Evolutionary conservation across 2,888 invertebrate species (phyloP).

Genomic region (Halocaridina rubra): DNA sequence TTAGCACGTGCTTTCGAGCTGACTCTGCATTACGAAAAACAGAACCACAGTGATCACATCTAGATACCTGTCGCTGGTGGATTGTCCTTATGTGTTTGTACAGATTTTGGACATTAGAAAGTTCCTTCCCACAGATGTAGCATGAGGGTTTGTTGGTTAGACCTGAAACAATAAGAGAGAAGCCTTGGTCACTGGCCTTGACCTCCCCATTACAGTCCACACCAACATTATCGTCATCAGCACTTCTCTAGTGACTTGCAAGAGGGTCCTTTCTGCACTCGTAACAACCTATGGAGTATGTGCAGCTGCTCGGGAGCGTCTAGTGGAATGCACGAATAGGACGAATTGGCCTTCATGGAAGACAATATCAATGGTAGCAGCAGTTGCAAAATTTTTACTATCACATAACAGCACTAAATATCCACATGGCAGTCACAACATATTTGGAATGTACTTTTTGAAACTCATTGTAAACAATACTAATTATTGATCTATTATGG

Average conservation of each 20-base stretch:
- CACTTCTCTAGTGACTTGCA: no score
- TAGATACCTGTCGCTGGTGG: slow-evolving; percentile 56
- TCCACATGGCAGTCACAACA: neutral
- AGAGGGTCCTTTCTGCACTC: no score
- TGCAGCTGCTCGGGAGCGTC: slow-evolving; percentile 46
- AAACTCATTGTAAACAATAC: neutral
- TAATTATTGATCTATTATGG: slow-evolving; percentile 6
- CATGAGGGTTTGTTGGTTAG: slow-evolving; percentile 59
- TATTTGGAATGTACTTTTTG: no score
- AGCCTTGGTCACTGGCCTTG: slow-evolving; percentile 54
- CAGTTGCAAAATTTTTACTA: slow-evolving; percentile 12
- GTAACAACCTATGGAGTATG: no score
- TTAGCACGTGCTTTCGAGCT: slow-evolving; percentile 53
- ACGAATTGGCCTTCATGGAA: slow-evolving; percentile 54
- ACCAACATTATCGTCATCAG: slow-evolving; percentile 22
- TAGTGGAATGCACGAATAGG: slow-evolving; percentile 48
- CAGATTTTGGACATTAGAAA: slow-evolving; percentile 57
- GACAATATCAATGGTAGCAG: slow-evolving; percentile 47
- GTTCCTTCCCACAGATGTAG: slow-evolving; percentile 59
- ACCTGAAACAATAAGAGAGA: slow-evolving; percentile 58
- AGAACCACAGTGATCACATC: slow-evolving; percentile 57
- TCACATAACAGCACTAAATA: neutral
- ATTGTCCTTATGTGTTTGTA: slow-evolving; percentile 60
- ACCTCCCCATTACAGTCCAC: slow-evolving; percentile 40
- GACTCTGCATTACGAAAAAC: slow-evolving; percentile 58